Evolutionary conservation across 2,797 vertebrate genomes (phyloP), one percentile per base, ranked within the genome.

Genomic region (Furcifer pardalis): DNA sequence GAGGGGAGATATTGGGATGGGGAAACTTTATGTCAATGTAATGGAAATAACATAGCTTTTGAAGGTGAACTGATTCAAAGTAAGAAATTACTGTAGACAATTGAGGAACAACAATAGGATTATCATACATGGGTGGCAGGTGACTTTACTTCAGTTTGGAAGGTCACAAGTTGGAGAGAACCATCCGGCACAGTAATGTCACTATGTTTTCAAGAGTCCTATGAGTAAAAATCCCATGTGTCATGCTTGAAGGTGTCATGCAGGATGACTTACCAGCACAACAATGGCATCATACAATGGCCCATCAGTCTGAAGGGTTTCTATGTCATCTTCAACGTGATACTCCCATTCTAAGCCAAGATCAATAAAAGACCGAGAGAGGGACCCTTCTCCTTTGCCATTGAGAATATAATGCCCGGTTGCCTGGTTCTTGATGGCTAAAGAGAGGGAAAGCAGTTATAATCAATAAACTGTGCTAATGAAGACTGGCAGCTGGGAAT

Each of bases 371-470:
- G 95, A 98, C 13, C 95, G 95, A 27, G 98, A 97, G 87, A 94
- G 96, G 35, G 96, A 94, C 81, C 98, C 97, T 75, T 99, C 98
- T 71, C 97, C 97, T 94, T 98, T 99, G 42, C 98, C 97, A 0
- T 99, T 99, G 84, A 99, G 97, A 75, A 99, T 97, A 84, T 99
- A 99, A 92, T 99, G 98, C 44, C 98, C 98, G 0, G 98, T 99
- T 0, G 97, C 98, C 92, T 99, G 98, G 95, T 99, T 99, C 97
- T 99, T 99, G 93, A 99, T 96, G 4, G 98, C 98, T 98, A 94
- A 56, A 96, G 95, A 73, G 89, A 91, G 75, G 0, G 85, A 92
- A 82, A 91, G 42, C 35, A 90, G 75, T 19, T 73, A 71, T 63
- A 7, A 81, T 71, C 59, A 0, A 0, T 68, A 37, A 0, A 2